phyloP scores from a whole-genome alignment of 2,888 invertebrate species.

The Coelopa pilipes region DNA sequence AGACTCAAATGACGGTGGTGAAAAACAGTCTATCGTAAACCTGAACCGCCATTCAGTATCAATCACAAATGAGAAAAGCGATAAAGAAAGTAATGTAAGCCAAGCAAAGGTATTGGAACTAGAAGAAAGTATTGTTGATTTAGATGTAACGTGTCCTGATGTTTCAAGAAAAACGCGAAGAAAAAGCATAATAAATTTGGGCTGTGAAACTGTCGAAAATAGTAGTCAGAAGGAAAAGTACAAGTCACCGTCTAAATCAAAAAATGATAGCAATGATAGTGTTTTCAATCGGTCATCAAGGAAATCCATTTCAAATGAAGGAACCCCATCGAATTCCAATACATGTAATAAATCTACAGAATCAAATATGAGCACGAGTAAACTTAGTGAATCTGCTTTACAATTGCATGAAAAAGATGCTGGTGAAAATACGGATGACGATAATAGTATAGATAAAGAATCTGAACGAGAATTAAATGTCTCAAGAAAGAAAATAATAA shows the following conservation, averaged over 20 bases:
- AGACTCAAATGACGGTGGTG: neutral
- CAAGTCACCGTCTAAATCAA: neutral
- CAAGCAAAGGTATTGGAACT: too few relatives aligned
- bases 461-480: constrained; percentile 29
- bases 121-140: too few relatives aligned
- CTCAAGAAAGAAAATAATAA: constrained; percentile 41
- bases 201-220: constrained; percentile 22
- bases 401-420: constrained; percentile 32
- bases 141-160: too few relatives aligned
- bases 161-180: too few relatives aligned
- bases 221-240: neutral
- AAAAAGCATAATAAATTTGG: too few relatives aligned
- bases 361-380: constrained; percentile 38
- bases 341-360: neutral
- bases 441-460: constrained; percentile 22
- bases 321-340: too few relatives aligned
- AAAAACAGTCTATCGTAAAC: constrained; percentile 27
- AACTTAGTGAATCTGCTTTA: constrained; percentile 46
- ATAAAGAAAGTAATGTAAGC: too few relatives aligned
- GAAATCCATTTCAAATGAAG: too few relatives aligned
- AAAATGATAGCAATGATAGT: constrained; percentile 30
- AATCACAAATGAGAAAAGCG: too few relatives aligned
- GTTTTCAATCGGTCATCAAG: too few relatives aligned
- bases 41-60: too few relatives aligned
- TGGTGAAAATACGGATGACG: neutral